Conservation (phyloP, 1,140 invertebrate species). For the Sweltsa coloradensis region DNA sequence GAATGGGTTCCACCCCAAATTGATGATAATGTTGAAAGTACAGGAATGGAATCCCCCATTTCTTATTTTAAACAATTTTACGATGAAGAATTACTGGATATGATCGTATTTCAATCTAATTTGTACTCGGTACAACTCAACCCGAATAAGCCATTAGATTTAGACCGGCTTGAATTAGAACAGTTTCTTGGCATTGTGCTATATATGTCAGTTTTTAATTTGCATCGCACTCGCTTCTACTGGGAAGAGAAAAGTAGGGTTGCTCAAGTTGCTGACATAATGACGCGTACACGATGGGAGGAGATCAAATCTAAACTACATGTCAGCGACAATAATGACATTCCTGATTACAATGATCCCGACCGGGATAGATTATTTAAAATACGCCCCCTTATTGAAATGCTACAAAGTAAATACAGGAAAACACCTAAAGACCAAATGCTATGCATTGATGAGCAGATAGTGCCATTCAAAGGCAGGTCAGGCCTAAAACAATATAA, state of each 20-base stretch:
- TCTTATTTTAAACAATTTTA: conserved; percentile 14
- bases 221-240: conserved; percentile 19
- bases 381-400: conserved; percentile 24
- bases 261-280: conserved; percentile 15
- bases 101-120: conserved; percentile 16
- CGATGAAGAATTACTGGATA: conserved; percentile 12
- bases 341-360: conserved; percentile 13
- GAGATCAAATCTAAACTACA: conserved; percentile 16
- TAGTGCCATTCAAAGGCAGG: conserved; percentile 31
- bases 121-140: not conserved
- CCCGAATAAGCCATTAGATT: not conserved
- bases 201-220: not conserved
- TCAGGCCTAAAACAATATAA: conserved; percentile 31
- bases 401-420: conserved; percentile 22
- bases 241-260: conserved; percentile 18
- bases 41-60: too few relatives aligned
- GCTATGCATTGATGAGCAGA: conserved; percentile 19
- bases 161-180: not conserved
- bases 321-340: conserved; percentile 15
- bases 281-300: conserved; percentile 18
- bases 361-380: conserved; percentile 27
- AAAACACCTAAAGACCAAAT: conserved; percentile 24
- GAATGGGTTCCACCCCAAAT: too few relatives aligned
- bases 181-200: not conserved
- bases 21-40: too few relatives aligned